Evolutionary conservation across 1,140 invertebrate genomes (phyloP).

Genomic region (Colletes latitarsis): DNA sequence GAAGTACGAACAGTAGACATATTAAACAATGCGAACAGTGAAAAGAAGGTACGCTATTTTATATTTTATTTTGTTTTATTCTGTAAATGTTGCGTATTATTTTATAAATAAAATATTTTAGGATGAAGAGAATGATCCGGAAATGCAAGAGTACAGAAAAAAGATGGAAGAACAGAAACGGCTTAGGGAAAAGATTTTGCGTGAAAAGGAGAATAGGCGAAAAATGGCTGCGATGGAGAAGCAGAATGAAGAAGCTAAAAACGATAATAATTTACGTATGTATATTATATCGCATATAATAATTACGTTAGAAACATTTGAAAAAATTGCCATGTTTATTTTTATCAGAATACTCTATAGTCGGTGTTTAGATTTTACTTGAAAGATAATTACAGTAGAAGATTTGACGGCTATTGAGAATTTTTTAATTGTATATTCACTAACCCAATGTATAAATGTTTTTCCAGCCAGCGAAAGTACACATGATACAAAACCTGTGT

Average conservation of each 20-base stretch:
- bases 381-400: background rate
- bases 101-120: constrained; percentile 28
- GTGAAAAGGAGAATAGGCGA: constrained; percentile 84
- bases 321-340: background rate
- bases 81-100: constrained; percentile 1
- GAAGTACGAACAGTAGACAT: constrained; percentile 59
- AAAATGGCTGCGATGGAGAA: constrained; percentile 82
- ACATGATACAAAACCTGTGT: constrained; percentile 57
- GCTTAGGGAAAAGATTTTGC: constrained; percentile 83
- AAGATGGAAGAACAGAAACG: constrained; percentile 86
- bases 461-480: constrained; percentile 57
- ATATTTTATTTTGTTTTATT: background rate
- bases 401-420: no score
- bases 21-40: constrained; percentile 13
- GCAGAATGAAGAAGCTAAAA: constrained; percentile 66
- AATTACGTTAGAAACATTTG: no score
- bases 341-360: background rate
- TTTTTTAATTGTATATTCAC: no score
- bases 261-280: constrained; percentile 62
- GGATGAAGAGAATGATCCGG: constrained; percentile 83
- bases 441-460: background rate
- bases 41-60: constrained; percentile 62
- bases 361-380: background rate
- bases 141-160: constrained; percentile 83
- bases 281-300: constrained; percentile 8